A percentile compares a stretch with the other conserved stretches of the same genome.
These are phyloP conservation scores for Siniperca knerii DNA, from an alignment of 2,113 vertebrate species.

Conservation along the genomic window DNA sequence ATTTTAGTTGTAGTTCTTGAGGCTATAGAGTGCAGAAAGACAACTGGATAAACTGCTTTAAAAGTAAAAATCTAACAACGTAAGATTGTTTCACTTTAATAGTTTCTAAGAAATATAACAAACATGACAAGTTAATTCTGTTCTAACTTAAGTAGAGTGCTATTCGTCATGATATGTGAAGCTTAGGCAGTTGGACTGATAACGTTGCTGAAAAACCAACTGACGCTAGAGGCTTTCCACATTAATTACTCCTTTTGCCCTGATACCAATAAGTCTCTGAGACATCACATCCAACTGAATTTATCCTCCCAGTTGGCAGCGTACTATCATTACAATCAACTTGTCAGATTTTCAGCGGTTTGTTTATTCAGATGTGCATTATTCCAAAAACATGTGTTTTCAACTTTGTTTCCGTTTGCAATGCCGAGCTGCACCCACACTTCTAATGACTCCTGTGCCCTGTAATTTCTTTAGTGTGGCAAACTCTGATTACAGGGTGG, in stretches of 20 bases:
- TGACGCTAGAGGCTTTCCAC: conserved; percentile 51
- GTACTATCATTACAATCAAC: conserved; percentile 77
- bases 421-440: conserved; percentile 48
- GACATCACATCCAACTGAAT: conserved; percentile 48
- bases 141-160: conserved; percentile 4
- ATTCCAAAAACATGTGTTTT: conserved; percentile 76
- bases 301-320: conserved; percentile 33
- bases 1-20: conserved; percentile 21
- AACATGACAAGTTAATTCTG: conserved; percentile 38
- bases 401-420: conserved; percentile 71
- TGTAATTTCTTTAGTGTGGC: conserved; percentile 83
- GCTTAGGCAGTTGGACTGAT: conserved; percentile 25
- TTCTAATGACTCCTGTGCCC: conserved; percentile 74
- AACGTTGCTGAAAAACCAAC: conserved; percentile 48
- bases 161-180: conserved; percentile 23
- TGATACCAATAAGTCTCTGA: conserved; percentile 41
- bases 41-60: conserved; percentile 8
- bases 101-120: conserved; percentile 3
- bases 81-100: conserved; percentile 19
- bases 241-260: conserved; percentile 73
- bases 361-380: conserved; percentile 75
- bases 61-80: conserved; percentile 10
- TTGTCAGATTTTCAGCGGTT: conserved; percentile 68
- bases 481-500: conserved; percentile 83
- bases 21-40: conserved; percentile 11